Percentiles rank a stretch among this genome's conserved stretches.
Evolutionary conservation across 2,888 invertebrate species (phyloP).

Genomic region (Erebia ligea): DNA sequence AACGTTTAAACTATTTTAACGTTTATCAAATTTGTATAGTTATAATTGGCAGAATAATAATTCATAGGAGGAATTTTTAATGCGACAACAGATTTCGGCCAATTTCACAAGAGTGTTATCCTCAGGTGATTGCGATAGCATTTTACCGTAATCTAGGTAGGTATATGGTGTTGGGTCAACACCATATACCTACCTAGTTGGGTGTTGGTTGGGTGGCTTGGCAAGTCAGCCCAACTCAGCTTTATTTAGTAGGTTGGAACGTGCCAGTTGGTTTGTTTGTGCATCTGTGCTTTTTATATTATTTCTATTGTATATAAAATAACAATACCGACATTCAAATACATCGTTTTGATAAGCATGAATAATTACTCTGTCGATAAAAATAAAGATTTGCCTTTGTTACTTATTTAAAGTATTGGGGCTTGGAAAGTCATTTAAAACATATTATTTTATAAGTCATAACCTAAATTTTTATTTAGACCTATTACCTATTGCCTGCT

Average conservation of each 20-base stretch:
- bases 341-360: slow-evolving; percentile 11
- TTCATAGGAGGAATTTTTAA: too few species aligned
- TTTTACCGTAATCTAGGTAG: too few species aligned
- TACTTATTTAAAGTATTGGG: not conserved
- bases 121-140: too few species aligned
- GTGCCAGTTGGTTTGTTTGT: not conserved
- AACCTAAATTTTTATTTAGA: too few species aligned
- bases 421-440: not conserved
- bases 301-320: not conserved
- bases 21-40: too few species aligned
- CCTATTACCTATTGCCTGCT: too few species aligned
- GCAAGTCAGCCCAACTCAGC: not conserved
- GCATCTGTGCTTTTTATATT: not conserved
- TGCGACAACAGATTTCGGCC: too few species aligned
- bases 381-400: not conserved
- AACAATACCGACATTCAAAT: slow-evolving; percentile 10
- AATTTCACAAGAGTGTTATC: too few species aligned
- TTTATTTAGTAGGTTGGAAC: not conserved
- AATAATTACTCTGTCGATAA: not conserved
- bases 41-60: too few species aligned
- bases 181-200: too few species aligned
- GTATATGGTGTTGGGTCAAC: not conserved
- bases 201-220: not conserved
- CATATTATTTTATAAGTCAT: not conserved
- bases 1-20: too few species aligned